These are phyloP conservation scores for Nephrotoma appendiculata DNA, from an alignment of 2,888 invertebrate species.

Conservation along the genomic window DNA sequence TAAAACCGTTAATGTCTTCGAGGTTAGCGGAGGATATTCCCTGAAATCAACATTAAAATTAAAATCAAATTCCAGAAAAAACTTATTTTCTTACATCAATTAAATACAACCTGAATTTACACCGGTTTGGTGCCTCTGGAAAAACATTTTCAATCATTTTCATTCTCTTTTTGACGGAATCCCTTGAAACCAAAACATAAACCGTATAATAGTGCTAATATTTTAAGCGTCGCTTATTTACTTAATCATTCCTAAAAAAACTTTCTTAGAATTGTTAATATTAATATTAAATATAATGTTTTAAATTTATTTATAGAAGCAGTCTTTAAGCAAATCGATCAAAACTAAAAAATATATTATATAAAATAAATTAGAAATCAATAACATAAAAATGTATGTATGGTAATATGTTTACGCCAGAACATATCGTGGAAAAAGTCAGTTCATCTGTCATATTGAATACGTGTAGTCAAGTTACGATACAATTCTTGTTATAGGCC, in stretches of 20 bases:
- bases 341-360: neutral
- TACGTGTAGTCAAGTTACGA: neutral
- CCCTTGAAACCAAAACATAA: neutral
- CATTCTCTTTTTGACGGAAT: neutral
- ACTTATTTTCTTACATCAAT: neutral
- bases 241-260: neutral
- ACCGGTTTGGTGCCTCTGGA: neutral
- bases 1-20: neutral
- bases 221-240: neutral
- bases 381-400: neutral
- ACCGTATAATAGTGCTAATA: neutral
- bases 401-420: neutral
- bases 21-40: neutral
- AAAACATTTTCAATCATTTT: neutral
- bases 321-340: neutral
- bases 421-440: neutral
- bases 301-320: neutral
- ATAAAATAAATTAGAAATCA: neutral
- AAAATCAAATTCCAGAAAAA: neutral
- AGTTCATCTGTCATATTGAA: neutral
- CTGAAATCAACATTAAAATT: neutral
- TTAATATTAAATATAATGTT: neutral
- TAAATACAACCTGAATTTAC: neutral
- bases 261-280: neutral
- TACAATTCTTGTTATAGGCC: neutral